Evolutionary conservation across 2,888 invertebrate genomes (phyloP).

Genomic region (Ptilodon capucinus): DNA sequence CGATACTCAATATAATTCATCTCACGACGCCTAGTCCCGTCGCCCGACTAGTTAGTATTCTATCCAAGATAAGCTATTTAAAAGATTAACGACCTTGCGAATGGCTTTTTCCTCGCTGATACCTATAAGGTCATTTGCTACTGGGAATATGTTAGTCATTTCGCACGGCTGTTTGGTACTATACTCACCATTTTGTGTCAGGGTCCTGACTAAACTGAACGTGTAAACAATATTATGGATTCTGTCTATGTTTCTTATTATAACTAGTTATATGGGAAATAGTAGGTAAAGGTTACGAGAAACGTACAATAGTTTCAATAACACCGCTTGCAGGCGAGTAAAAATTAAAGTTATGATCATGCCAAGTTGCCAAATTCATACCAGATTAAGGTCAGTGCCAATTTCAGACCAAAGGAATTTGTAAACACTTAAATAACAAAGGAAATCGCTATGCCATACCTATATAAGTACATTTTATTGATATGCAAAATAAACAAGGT

Average conservation of each 20-base stretch:
- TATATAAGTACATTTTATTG: background rate
- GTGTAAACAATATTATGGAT: slow-evolving; percentile 8
- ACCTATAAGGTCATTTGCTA: slow-evolving; percentile 37
- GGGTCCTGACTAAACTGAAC: slow-evolving; percentile 23
- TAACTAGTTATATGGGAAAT: no score
- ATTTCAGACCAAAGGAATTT: no score
- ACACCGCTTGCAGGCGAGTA: background rate
- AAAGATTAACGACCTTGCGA: slow-evolving; percentile 26
- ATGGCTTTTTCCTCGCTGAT: slow-evolving; percentile 18
- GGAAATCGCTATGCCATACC: no score
- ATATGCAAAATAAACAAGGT: background rate
- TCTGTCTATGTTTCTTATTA: background rate
- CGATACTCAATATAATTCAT: slow-evolving; percentile 7
- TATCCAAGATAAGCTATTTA: slow-evolving; percentile 12
- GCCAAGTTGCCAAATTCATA: background rate
- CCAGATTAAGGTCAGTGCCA: no score
- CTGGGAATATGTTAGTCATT: slow-evolving; percentile 38
- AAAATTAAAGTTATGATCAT: background rate
- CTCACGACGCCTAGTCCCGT: slow-evolving; percentile 6
- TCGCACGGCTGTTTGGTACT: slow-evolving; percentile 11
- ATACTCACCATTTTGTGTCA: slow-evolving; percentile 29
- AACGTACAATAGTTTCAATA: background rate
- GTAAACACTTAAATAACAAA: no score
- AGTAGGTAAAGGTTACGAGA: background rate
- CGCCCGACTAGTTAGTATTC: slow-evolving; percentile 25